Base-by-base conservation (phyloP, 2,113 vertebrate species). In the Genyomyrus donnyi region DNA sequence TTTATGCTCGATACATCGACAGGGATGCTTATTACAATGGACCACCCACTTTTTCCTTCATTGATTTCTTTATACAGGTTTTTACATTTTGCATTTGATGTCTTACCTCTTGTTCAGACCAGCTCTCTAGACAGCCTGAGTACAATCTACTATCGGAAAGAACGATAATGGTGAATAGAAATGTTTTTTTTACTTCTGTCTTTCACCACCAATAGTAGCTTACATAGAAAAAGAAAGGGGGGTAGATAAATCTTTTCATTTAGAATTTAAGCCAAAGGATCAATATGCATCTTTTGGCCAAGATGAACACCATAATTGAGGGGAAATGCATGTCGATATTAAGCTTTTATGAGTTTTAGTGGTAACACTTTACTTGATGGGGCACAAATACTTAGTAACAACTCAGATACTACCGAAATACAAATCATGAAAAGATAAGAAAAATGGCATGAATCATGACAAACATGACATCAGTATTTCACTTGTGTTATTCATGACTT, bases 241-340 rank as follows among this genome's bases (percentile, higher is more conserved):
- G 39, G 42, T 45, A 70, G 70, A 49, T 83, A 52, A 83, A 89
- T 52, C 46, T 50, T 89, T 80, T 89, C 17, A 83, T 89, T 89
- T 83, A 53, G 31, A 39, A 49, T 52, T 53, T 89, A 53, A 89
- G 66, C 45, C 45, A 31, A 8, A 11, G 48, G 24, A 56, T 89
- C 88, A 89, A 89, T 89, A 42, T 74, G 77, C 46, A 24, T 89
- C 70, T 89, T 80, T 77, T 89, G 70, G 70, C 19, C 52, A 27
- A 35, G 48, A 89, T 84, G 74, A 84, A 83, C 52, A 56, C 21
- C 7, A 83, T 89, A 89, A 89, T 56, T 83, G 52, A 35, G 87
- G 87, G 52, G 17, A 56, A 45, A 46, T 66, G 53, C 56, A 45
- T 27, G 56, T 88, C 35, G 10, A 88, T 88, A 56, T 7, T 56